A percentile compares a stretch with the other conserved stretches of the same genome.
These are phyloP conservation scores for Amia ocellicauda DNA, from an alignment of 2,113 vertebrate genomes.

Conservation along the genomic window DNA sequence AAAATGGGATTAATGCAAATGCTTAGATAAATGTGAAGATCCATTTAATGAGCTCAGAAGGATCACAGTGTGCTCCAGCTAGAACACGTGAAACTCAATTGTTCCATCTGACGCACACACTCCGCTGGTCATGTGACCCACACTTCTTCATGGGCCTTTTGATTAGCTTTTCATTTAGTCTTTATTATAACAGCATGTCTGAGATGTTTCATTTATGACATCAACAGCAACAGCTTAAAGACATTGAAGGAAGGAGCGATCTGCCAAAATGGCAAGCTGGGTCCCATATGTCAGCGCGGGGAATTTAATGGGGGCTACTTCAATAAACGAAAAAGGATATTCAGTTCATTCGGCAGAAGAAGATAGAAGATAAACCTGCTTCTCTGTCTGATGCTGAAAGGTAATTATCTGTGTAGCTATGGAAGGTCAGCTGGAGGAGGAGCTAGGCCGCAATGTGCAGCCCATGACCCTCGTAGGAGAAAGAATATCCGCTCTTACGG, in stretches of 20 bases:
- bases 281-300: slow-evolving; percentile 16
- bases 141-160: slow-evolving; percentile 22
- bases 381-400: neutral
- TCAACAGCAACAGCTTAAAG: slow-evolving; percentile 33
- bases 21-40: too few species aligned
- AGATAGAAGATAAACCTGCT: neutral
- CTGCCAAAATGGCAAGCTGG: slow-evolving; percentile 45
- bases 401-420: neutral
- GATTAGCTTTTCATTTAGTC: slow-evolving; percentile 46
- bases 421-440: neutral
- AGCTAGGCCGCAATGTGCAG: neutral
- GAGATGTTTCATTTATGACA: slow-evolving; percentile 56
- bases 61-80: too few species aligned
- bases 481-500: neutral
- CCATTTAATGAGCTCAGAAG: neutral
- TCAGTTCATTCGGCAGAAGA: neutral
- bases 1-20: too few species aligned
- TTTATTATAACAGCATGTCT: slow-evolving; percentile 47
- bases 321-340: neutral
- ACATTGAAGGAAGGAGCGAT: slow-evolving; percentile 24
- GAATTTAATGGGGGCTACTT: neutral
- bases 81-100: neutral
- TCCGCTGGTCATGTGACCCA: neutral
- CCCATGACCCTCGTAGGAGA: neutral
- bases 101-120: neutral